Conservation (phyloP, 2,797 vertebrate species). For the Pangasius djambal region DNA sequence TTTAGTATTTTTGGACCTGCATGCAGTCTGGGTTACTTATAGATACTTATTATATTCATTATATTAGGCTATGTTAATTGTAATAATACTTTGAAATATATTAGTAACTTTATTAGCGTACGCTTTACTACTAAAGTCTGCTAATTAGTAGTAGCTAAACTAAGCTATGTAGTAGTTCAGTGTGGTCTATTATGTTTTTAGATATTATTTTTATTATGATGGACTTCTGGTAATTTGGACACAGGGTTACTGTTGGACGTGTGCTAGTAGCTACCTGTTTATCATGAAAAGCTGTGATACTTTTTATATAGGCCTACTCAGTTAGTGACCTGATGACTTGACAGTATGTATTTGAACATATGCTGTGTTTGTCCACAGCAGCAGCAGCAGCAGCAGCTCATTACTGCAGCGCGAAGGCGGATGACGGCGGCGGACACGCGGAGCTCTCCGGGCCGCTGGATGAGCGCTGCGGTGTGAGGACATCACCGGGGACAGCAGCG, state of each 20-base stretch:
- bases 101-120: not conserved
- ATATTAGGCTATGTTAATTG: not conserved
- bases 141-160: too few relatives aligned
- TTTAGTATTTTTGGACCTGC: not conserved
- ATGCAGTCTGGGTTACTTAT: not conserved
- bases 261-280: not conserved
- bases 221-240: not conserved
- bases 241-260: not conserved
- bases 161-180: not conserved
- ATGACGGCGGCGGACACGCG: slow-evolving; percentile 83
- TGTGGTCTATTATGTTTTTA: not conserved
- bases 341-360: not conserved
- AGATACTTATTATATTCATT: not conserved
- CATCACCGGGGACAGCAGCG: slow-evolving; percentile 80
- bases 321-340: not conserved
- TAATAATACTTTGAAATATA: not conserved
- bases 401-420: slow-evolving; percentile 85
- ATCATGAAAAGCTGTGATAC: not conserved
- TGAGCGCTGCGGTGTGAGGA: slow-evolving; percentile 82
- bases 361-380: not conserved
- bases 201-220: too few relatives aligned
- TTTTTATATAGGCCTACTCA: too few relatives aligned
- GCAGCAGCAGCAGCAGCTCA: slow-evolving; percentile 48
- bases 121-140: not conserved
- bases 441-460: slow-evolving; percentile 86